Conservation (phyloP, 2,113 vertebrate species). For the Nibea coibor region DNA sequence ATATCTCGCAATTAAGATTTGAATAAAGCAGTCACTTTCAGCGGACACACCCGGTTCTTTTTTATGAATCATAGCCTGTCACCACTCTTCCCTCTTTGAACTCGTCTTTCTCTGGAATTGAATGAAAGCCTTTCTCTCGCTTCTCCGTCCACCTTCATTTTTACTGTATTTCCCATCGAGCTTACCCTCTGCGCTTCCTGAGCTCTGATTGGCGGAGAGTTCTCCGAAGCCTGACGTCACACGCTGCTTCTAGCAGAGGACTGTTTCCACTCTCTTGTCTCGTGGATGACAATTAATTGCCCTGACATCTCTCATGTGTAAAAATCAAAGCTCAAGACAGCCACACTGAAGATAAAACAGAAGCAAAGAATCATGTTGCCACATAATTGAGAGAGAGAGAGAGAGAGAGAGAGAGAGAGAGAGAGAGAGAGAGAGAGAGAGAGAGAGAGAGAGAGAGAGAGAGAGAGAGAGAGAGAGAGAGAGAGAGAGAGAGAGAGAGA, state of each 20-base stretch:
- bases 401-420: too few relatives aligned
- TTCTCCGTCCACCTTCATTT: conserved; percentile 18
- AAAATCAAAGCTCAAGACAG: conserved; percentile 49
- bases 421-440: too few relatives aligned
- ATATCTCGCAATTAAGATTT: conserved; percentile 37
- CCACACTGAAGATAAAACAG: conserved; percentile 18
- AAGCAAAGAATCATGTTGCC: background rate
- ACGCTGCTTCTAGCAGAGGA: background rate
- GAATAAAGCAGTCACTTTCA: conserved; percentile 31
- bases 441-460: too few relatives aligned
- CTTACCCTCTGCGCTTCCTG: conserved; percentile 34
- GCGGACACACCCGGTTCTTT: background rate
- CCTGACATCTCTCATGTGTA: conserved; percentile 29
- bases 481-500: background rate
- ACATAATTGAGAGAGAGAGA: conserved; percentile 1
- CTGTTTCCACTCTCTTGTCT: background rate
- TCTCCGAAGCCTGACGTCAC: conserved; percentile 20
- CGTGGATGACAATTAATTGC: conserved; percentile 42
- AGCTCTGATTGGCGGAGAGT: conserved; percentile 35
- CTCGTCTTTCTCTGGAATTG: conserved; percentile 14
- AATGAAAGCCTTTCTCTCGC: conserved; percentile 22
- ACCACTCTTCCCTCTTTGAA: conserved; percentile 3
- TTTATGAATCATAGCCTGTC: background rate
- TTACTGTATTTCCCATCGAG: background rate
- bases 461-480: background rate